Evolutionary conservation across 2,797 vertebrate species (phyloP).

Genomic region (Telmatherina bonti): DNA sequence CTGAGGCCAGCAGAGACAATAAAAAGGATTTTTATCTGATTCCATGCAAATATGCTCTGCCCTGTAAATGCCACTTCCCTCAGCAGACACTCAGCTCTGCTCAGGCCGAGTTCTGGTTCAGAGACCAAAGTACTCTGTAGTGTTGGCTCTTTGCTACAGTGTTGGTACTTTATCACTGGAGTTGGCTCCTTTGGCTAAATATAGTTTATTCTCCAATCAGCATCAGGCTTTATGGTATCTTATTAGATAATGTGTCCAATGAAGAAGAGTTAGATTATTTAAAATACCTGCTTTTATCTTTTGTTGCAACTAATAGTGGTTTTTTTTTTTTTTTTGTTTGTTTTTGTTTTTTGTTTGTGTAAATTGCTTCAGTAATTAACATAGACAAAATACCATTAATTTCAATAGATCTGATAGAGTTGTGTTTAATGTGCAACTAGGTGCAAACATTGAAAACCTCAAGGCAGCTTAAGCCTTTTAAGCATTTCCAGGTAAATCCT

Average conservation of each 20-base stretch:
- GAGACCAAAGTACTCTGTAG: constrained; percentile 32
- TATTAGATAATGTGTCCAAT: neutral
- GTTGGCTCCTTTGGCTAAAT: constrained; percentile 1
- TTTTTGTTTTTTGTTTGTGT: neutral
- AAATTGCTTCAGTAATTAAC: neutral
- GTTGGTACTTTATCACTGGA: constrained; percentile 23
- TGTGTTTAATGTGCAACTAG: neutral
- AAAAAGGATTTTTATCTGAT: constrained; percentile 54
- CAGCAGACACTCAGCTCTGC: constrained; percentile 34
- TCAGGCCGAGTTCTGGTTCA: constrained; percentile 33
- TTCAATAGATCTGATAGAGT: neutral
- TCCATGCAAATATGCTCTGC: constrained; percentile 50
- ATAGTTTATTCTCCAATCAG: neutral
- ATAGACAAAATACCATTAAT: neutral
- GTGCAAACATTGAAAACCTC: neutral
- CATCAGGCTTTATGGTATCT: neutral
- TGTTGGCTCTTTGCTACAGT: constrained; percentile 31
- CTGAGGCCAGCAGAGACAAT: constrained; percentile 44
- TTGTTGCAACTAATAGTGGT: neutral
- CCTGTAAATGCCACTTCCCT: constrained; percentile 57
- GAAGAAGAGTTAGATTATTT: neutral
- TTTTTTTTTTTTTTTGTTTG: too few relatives aligned
- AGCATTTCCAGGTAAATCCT: neutral
- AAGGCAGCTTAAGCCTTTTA: neutral
- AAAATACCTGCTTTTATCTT: neutral